Conservation (phyloP, 2,113 vertebrate species). For the Indicator indicator region DNA sequence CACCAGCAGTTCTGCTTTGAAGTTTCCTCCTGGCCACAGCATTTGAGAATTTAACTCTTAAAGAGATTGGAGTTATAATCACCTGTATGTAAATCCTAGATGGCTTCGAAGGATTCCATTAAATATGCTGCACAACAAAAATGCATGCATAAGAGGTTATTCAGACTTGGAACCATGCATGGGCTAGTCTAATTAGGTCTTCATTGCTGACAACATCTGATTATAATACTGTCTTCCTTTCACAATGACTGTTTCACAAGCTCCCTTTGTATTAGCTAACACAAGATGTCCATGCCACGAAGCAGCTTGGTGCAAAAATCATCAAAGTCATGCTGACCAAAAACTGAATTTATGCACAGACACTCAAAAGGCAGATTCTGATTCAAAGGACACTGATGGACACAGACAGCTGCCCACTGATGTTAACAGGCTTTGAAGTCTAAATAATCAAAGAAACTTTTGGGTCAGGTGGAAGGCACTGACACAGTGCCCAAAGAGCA, state of each 20-base stretch:
- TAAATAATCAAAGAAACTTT: neutral
- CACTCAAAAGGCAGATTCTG: neutral
- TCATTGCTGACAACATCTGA: slow-evolving; percentile 23
- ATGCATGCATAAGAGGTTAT: neutral
- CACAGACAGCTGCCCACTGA: neutral
- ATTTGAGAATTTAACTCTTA: slow-evolving; percentile 10
- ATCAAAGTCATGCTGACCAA: neutral
- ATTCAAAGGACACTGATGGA: neutral
- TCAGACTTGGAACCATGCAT: neutral
- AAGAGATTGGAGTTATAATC: neutral
- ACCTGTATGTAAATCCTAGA: neutral
- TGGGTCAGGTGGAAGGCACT: neutral
- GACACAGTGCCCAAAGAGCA: neutral
- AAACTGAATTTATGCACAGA: neutral
- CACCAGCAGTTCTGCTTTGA: neutral
- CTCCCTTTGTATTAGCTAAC: neutral
- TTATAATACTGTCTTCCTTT: neutral
- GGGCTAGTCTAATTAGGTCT: slow-evolving; percentile 14
- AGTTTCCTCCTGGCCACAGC: neutral
- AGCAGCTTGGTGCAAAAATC: neutral
- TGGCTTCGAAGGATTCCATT: neutral
- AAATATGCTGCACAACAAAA: neutral
- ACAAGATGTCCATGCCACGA: neutral
- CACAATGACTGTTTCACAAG: neutral
- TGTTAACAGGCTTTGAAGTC: neutral